Conservation (phyloP, 1,140 invertebrate genomes). For the Nasonia vitripennis region DNA sequence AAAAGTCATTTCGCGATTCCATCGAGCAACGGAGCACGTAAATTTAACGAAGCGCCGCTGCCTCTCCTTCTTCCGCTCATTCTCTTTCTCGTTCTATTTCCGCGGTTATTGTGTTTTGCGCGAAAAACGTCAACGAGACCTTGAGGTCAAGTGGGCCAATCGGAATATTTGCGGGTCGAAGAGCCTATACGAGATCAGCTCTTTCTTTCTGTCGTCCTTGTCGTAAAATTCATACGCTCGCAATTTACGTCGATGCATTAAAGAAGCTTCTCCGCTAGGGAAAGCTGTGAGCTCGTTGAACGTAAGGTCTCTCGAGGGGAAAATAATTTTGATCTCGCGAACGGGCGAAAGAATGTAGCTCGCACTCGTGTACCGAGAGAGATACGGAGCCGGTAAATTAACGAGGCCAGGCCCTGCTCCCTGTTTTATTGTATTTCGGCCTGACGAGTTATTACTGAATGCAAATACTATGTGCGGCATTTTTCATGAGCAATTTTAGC, state of each 20-base stretch:
- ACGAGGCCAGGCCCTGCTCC: not conserved
- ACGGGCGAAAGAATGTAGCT: constrained; percentile 15
- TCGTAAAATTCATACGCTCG: too few species aligned
- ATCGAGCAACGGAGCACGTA: constrained; percentile 15
- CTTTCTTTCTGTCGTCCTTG: not conserved
- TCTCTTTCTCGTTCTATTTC: constrained; percentile 12
- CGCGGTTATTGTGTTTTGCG: constrained; percentile 8
- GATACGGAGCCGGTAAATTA: not conserved
- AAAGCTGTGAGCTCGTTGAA: not conserved
- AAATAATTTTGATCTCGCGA: constrained; percentile 28
- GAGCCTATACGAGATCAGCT: not conserved
- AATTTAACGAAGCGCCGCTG: constrained; percentile 42
- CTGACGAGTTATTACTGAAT: constrained; percentile 28
- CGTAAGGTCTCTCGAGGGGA: not conserved
- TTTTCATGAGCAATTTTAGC: constrained; percentile 7
- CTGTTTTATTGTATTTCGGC: constrained; percentile 23
- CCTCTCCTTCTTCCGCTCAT: not conserved
- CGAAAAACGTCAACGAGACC: constrained; percentile 26
- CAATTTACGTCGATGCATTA: constrained; percentile 13
- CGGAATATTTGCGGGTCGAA: not conserved
- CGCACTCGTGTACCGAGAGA: not conserved
- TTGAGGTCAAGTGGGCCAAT: constrained; percentile 45
- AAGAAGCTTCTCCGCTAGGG: not conserved
- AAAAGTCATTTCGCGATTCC: constrained; percentile 28
- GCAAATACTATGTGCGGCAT: not conserved